Base-by-base conservation (phyloP, 1,140 invertebrate genomes). In the Drosophila aff. region DNA sequence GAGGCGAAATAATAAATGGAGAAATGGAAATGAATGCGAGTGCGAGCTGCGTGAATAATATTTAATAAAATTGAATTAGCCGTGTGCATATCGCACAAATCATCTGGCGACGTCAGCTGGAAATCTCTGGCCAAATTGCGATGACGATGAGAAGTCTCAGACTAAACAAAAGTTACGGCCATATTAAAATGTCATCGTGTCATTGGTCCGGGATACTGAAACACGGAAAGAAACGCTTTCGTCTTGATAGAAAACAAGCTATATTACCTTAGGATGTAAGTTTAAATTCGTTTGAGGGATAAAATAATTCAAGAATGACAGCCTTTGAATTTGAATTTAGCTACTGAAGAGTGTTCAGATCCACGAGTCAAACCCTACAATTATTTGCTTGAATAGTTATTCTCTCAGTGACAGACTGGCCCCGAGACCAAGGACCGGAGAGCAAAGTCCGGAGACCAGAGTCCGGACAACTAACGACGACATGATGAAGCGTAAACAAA, bases 401-500 rank as follows among this genome's bases (percentile, higher is more conserved):
- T 64, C 36, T 28, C 36, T 59, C 23, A 43, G 57, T 59, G 57
- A 53, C 15, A 13, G 43, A 40, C 47, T 53, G 58, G 26, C 15
- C 46, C 58, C 59, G 16, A 41, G 47, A 40, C 55, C 49, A 52
- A 36, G 33, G 59, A 57, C 53, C 38, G 47, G 31, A 36, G 49
- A 67, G 59, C 59, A 69, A 38, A 49, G 63, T 40, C 53, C 38
- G 47, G 31, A 41, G 49, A 71, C 59, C 66, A 63, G 21, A 46
- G 63, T 76, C 59, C 62, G 66, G 49, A 72, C 84, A 80, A 83
- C 78, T 89, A 89, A 89, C 84, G 84, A 89, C 85, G 78, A 90
- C 85, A 90, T 90, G 85, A 91, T 90, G 85, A 90, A 85, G 85
- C 85, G 85, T 90, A 90, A 90, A 90, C 86, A 90, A 90, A 90